Percentiles rank a stretch among this genome's conserved stretches.
Evolutionary conservation across 2,888 invertebrate species (phyloP).

Genomic region (Drosophila picticornis): DNA sequence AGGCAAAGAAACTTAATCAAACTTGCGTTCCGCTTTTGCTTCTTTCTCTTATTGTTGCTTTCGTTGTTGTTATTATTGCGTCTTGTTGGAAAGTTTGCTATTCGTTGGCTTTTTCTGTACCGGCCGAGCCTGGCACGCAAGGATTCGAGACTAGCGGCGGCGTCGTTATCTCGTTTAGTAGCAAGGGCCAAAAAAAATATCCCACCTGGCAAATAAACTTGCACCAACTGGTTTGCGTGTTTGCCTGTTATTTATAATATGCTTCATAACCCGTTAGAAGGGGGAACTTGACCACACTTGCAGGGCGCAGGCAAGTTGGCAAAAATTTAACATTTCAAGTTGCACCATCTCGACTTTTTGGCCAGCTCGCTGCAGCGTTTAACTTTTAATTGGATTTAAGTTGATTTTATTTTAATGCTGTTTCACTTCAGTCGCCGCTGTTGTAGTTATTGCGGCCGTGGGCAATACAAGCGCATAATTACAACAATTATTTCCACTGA

Average conservation of each 20-base stretch:
- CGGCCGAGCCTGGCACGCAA: conserved; percentile 58
- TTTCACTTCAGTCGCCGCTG: conserved; percentile 1
- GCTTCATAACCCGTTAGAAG: conserved; percentile 20
- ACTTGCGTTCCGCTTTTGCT: conserved; percentile 44
- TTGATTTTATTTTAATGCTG: conserved; percentile 48
- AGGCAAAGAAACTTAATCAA: conserved; percentile 73
- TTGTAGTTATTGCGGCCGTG: conserved; percentile 14
- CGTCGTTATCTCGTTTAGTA: conserved; percentile 66
- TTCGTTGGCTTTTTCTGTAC: conserved; percentile 6
- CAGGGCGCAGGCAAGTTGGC: conserved; percentile 8
- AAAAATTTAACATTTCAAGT: conserved; percentile 55
- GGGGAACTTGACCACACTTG: conserved; percentile 64
- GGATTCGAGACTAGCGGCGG: conserved; percentile 34
- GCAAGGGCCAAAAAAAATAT: conserved; percentile 30
- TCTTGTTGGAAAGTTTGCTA: conserved; percentile 41
- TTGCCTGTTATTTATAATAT: conserved; percentile 75
- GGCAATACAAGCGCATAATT: conserved; percentile 58
- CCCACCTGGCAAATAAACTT: conserved; percentile 67
- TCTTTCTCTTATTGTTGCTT: conserved; percentile 22
- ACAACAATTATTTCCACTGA: conserved; percentile 57
- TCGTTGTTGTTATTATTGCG: conserved; percentile 20
- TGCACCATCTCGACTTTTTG: conserved; percentile 53
- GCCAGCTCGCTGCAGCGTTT: conserved; percentile 45
- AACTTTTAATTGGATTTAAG: conserved; percentile 76
- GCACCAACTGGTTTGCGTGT: conserved; percentile 74